Evolutionary conservation across 2,888 invertebrate genomes (phyloP), one percentile per base, ranked within the genome.

Genomic region (Sepiola atlantica): DNA sequence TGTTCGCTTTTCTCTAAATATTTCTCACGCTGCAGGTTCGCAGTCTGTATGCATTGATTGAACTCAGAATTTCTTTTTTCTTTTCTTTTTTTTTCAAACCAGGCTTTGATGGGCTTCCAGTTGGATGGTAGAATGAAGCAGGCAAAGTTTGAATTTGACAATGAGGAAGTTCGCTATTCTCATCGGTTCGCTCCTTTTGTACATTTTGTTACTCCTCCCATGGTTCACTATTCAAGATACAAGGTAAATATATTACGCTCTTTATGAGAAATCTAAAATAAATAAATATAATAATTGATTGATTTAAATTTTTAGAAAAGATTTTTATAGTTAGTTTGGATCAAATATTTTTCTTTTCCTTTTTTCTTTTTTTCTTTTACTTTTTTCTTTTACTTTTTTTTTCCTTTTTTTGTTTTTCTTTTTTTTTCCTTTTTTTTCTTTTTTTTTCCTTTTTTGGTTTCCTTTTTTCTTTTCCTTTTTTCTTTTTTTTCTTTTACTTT

Each of bases 141-240:
- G 97, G 99, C 99, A 0, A 98, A 98, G 97, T 98, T 98, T 14
- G 98, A 98, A 97, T 99, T 99, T 97, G 99, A 99, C 97, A 98
- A 98, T 97, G 97, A 99, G 97, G 98, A 98, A 96, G 99, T 99
- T 12, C 98, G 99, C 91, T 99, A 99, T 97, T 99, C 99, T 97
- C 99, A 99, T 96, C 98, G 99, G 94, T 99, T 99, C 98, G 98
- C 98, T 16, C 99, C 99, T 0, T 99, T 99, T 96, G 98, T 98
- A 32, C 98, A 98, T 77, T 98, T 99, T 24, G 98, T 98, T 28
- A 98, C 98, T 8, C 99, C 99, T 32, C 99, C 99, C 0, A 98
- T 98, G 12, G 98, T 99, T 24, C 98, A 98, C 96, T 99, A 99
- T 97, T 98, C 95, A 35, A 97, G 97, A 95, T 97, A 97, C 96